Conservation (phyloP, 2,888 invertebrate species). For the Oscheius sp. region DNA sequence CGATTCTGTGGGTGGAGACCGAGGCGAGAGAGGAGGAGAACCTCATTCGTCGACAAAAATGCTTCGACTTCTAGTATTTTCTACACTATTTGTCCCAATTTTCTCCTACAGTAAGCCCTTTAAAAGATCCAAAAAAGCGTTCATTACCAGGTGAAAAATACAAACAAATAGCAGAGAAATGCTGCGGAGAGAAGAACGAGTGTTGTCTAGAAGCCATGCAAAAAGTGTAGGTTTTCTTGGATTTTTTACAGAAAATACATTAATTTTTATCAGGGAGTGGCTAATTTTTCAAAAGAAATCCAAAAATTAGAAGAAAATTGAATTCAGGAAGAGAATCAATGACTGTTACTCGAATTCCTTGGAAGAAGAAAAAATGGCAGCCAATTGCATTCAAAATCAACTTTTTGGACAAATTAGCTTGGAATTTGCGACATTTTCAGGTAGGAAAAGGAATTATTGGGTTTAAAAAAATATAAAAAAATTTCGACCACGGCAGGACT, state of each 20-base stretch:
- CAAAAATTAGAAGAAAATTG: neutral
- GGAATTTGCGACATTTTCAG: neutral
- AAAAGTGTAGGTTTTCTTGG: neutral
- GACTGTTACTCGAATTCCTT: neutral
- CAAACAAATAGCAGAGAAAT: neutral
- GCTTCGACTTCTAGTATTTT: neutral
- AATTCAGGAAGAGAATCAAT: conserved; percentile 7
- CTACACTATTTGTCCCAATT: neutral
- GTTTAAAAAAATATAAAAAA: no score
- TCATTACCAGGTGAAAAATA: no score
- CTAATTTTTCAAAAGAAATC: neutral
- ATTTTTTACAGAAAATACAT: neutral
- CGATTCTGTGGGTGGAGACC: no score
- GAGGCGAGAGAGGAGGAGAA: no score
- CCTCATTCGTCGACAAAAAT: no score
- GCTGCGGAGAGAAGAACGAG: neutral
- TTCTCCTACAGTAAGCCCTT: neutral
- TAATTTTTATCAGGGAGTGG: no score
- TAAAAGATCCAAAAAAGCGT: no score
- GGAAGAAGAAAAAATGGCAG: neutral
- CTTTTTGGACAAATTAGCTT: neutral
- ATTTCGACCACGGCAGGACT: no score
- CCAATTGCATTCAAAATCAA: conserved; percentile 7
- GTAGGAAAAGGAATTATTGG: neutral
- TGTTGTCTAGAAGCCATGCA: neutral